Conservation (phyloP, 2,113 vertebrate species). For the Sarotherodon lohbergeri region DNA sequence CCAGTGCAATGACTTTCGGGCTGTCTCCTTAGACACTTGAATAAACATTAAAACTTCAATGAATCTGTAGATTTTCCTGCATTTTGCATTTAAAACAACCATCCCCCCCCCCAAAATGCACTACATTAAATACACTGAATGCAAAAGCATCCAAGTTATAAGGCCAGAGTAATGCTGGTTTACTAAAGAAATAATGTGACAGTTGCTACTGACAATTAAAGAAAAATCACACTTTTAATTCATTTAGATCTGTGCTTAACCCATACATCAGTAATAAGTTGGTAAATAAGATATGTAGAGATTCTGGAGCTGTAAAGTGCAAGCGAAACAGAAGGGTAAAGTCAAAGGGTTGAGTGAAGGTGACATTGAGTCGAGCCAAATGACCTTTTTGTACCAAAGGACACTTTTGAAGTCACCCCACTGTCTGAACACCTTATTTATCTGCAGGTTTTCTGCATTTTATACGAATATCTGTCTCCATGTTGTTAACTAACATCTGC, state of each 20-base stretch:
- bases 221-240: background rate
- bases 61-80: background rate
- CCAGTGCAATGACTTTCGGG: background rate
- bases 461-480: background rate
- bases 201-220: background rate
- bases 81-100: background rate
- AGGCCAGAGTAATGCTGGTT: background rate
- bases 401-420: background rate
- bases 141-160: background rate
- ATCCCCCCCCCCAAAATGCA: accelerated
- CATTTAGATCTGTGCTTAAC: background rate
- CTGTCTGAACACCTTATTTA: background rate
- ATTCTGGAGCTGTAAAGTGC: background rate
- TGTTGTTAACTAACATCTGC: background rate
- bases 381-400: slow-evolving; percentile 37
- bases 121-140: background rate
- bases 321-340: background rate
- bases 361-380: slow-evolving; percentile 63
- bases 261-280: background rate
- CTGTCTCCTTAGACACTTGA: background rate
- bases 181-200: background rate
- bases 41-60: background rate
- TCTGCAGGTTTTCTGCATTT: background rate
- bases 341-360: slow-evolving; percentile 49
- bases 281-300: background rate